Evolutionary conservation across 2,888 invertebrate species (phyloP).

Genomic region (Yponomeuta malinellus): DNA sequence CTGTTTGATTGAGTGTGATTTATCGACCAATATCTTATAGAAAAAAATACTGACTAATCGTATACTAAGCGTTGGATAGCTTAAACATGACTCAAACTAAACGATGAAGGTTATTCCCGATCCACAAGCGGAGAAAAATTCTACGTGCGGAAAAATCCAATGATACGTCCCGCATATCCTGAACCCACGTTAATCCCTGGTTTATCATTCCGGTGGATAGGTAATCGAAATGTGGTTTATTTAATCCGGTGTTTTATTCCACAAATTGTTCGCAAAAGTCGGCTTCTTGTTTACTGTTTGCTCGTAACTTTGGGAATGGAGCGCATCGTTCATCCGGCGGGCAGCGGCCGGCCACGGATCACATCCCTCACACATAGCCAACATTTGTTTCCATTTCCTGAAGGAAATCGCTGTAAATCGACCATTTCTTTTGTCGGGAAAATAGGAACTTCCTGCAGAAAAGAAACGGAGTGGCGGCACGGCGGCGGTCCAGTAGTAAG

Average conservation of each 20-base stretch:
- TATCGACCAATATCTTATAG: too few relatives aligned
- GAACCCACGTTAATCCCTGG: background rate
- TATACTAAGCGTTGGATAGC: too few relatives aligned
- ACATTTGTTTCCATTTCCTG: constrained; percentile 13
- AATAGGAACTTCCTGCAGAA: constrained; percentile 2
- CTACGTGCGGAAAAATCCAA: background rate
- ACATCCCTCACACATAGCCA: background rate
- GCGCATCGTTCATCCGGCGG: constrained; percentile 9
- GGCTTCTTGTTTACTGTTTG: background rate
- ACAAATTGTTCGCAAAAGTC: background rate
- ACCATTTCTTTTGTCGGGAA: constrained; percentile 8
- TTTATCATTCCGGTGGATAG: background rate
- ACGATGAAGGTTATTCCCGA: background rate
- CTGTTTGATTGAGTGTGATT: too few relatives aligned
- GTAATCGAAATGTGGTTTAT: background rate
- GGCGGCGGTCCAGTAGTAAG: too few relatives aligned
- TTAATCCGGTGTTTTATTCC: background rate
- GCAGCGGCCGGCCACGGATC: background rate
- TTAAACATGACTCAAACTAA: background rate
- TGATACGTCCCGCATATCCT: background rate
- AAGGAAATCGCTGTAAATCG: constrained; percentile 12
- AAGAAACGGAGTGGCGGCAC: background rate
- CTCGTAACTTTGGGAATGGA: constrained; percentile 2
- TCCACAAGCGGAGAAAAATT: background rate
- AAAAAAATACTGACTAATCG: too few relatives aligned